Conservation (phyloP, 2,797 vertebrate genomes). For the Artibeus lituratus region DNA sequence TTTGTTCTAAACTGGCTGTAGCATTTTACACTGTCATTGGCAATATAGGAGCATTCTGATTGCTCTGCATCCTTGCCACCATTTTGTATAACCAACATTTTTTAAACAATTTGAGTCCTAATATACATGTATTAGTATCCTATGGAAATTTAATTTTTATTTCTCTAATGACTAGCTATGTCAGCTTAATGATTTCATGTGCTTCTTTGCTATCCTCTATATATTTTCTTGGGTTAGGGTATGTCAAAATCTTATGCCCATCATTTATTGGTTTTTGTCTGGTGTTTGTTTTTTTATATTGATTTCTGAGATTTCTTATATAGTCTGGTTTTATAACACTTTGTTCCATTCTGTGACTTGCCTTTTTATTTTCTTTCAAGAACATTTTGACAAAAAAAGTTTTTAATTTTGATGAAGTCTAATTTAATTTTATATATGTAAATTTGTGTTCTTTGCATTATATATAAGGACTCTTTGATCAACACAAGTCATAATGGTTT, state of each 20-base stretch:
- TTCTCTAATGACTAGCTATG: not conserved
- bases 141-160: not conserved
- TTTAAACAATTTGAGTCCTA: not conserved
- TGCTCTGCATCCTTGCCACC: not conserved
- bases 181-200: not conserved
- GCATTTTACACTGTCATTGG: not conserved
- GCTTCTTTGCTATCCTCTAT: not conserved
- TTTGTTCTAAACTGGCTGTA: not conserved
- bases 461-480: not conserved
- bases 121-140: not conserved
- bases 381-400: not conserved
- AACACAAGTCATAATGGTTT: not conserved
- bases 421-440: not conserved
- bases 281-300: not conserved
- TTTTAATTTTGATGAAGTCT: not conserved
- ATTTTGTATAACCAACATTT: not conserved
- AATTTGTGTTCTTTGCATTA: not conserved
- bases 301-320: not conserved
- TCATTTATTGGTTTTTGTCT: not conserved
- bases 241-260: not conserved
- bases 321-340: not conserved
- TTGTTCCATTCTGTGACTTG: not conserved
- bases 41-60: not conserved
- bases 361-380: not conserved
- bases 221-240: not conserved